Evolutionary conservation across 2,113 vertebrate species (phyloP).

Genomic region (Diadophis punctatus): DNA sequence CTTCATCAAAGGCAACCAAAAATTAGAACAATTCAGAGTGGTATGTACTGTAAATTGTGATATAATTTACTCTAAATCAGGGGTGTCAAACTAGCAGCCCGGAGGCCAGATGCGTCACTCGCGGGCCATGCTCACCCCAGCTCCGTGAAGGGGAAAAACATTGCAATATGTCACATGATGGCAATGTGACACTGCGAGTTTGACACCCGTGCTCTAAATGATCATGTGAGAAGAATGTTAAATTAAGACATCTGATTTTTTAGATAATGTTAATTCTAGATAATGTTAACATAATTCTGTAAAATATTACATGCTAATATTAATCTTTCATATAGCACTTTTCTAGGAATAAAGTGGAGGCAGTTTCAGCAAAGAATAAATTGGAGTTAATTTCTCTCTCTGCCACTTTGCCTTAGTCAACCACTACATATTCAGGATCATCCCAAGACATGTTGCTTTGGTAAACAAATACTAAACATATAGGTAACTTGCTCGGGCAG

Average conservation of each 20-base stretch:
- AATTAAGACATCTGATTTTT: background rate
- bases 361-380: background rate
- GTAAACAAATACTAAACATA: background rate
- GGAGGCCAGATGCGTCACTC: rapidly evolving
- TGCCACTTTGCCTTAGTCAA: background rate
- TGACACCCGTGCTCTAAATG: too few relatives aligned
- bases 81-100: too few relatives aligned
- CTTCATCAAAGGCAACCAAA: conserved; percentile 98
- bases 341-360: background rate
- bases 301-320: background rate
- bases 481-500: background rate
- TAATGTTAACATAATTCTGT: background rate
- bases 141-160: too few relatives aligned
- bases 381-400: background rate
- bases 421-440: background rate
- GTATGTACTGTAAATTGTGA: conserved; percentile 72
- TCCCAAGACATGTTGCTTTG: background rate
- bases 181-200: too few relatives aligned
- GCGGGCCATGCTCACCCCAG: too few relatives aligned
- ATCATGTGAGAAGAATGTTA: background rate
- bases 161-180: too few relatives aligned
- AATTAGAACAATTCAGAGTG: conserved; percentile 96
- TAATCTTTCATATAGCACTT: background rate
- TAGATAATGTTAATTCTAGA: background rate
- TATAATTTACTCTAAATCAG: background rate